phyloP scores from a whole-genome alignment of 2,113 vertebrate genomes.

The Narcine bancroftii region DNA sequence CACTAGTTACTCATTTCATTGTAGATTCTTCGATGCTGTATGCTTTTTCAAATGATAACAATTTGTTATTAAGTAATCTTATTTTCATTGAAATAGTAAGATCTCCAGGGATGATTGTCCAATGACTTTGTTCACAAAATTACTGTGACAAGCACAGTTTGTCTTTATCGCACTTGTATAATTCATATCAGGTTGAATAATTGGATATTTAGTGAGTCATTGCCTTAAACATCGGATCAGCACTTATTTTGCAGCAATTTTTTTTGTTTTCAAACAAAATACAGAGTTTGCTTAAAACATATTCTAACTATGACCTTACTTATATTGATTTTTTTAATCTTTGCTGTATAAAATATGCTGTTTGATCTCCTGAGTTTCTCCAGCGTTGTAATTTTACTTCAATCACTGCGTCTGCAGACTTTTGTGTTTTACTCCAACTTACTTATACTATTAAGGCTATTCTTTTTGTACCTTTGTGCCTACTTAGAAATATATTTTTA shows the following conservation, averaged over 20 bases:
- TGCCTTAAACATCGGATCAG: neutral
- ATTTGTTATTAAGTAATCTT: neutral
- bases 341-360: too few species aligned
- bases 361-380: too few species aligned
- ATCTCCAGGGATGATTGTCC: neutral
- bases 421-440: too few species aligned
- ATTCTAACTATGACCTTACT: neutral
- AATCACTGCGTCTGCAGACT: too few species aligned
- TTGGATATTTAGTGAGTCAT: neutral
- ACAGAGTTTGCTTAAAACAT: neutral
- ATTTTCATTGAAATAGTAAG: neutral
- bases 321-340: too few species aligned
- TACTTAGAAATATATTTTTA: neutral
- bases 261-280: slow-evolving; percentile 21
- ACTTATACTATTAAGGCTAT: neutral
- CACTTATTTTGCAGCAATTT: neutral
- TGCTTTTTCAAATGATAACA: neutral
- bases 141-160: neutral
- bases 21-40: neutral
- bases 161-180: neutral
- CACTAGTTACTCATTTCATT: neutral
- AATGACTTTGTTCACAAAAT: neutral
- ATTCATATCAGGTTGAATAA: slow-evolving; percentile 19
- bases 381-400: too few species aligned
- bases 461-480: neutral